A percentile compares a stretch with the other conserved stretches of the same genome.
Conservation (phyloP, 2,888 invertebrate species). For the Mythimna albipuncta region DNA sequence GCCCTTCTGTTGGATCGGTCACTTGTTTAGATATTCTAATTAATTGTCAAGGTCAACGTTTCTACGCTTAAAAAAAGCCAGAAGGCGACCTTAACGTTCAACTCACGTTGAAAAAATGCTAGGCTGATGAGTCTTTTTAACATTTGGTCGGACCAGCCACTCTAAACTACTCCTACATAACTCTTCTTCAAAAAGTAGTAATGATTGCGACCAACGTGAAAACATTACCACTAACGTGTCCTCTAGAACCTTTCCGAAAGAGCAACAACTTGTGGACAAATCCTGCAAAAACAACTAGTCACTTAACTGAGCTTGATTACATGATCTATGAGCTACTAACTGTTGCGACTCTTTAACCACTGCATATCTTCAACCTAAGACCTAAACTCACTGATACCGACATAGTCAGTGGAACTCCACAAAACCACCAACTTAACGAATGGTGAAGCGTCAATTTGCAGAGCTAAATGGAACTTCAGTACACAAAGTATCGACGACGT, state of each 20-base stretch:
- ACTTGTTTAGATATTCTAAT: slow-evolving; percentile 18
- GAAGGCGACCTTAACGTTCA: background rate
- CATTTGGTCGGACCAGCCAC: background rate
- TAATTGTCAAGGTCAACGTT: slow-evolving; percentile 4
- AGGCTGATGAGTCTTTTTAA: slow-evolving; percentile 3
- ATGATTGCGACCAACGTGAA: background rate
- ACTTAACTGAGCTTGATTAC: background rate
- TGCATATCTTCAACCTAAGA: background rate
- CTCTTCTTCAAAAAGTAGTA: background rate
- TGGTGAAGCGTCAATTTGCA: background rate
- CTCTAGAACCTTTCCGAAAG: background rate
- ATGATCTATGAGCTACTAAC: background rate
- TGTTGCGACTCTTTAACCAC: background rate
- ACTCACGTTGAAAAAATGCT: background rate
- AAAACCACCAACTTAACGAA: background rate
- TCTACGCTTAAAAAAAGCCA: background rate
- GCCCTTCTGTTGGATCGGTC: slow-evolving; percentile 44
- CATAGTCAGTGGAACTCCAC: background rate
- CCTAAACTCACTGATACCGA: background rate
- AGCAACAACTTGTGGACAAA: background rate
- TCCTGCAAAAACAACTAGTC: background rate
- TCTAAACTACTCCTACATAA: background rate
- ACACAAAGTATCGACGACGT: background rate
- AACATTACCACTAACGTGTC: background rate
- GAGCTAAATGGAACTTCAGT: background rate